A percentile compares a stretch with the other conserved stretches of the same genome.
These are phyloP conservation scores for Delia radicum DNA, from an alignment of 1,140 invertebrate genomes.

Conservation along the genomic window DNA sequence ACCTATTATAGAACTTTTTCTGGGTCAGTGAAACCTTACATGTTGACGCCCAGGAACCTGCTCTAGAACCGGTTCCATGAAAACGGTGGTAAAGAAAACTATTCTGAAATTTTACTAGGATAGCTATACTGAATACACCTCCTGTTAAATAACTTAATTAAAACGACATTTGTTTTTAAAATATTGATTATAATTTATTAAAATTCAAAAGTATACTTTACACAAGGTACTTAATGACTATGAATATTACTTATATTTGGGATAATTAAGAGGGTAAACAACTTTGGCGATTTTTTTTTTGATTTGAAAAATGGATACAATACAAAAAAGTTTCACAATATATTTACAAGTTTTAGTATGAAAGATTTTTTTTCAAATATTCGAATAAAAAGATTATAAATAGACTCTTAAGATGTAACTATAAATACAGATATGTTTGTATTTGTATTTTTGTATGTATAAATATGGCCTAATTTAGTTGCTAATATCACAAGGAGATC, in stretches of 20 bases:
- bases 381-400: neutral
- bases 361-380: neutral
- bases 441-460: neutral
- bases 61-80: no score
- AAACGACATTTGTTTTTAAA: no score
- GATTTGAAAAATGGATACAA: neutral
- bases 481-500: conserved; percentile 23
- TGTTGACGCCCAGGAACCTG: no score
- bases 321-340: neutral
- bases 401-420: conserved; percentile 5
- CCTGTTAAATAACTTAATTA: no score
- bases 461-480: conserved; percentile 20
- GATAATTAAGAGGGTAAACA: conserved; percentile 13
- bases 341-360: neutral
- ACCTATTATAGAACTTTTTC: no score
- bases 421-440: conserved; percentile 17
- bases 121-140: no score
- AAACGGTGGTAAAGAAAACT: no score
- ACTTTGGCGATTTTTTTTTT: conserved; percentile 9
- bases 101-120: no score
- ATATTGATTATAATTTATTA: conserved; percentile 8
- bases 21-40: no score
- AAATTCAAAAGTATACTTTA: neutral
- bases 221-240: conserved; percentile 22
- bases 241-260: conserved; percentile 19